A percentile compares a stretch with the other conserved stretches of the same genome.
Evolutionary conservation across 2,797 vertebrate species (phyloP).

Genomic region (Spinus olivaceus): DNA sequence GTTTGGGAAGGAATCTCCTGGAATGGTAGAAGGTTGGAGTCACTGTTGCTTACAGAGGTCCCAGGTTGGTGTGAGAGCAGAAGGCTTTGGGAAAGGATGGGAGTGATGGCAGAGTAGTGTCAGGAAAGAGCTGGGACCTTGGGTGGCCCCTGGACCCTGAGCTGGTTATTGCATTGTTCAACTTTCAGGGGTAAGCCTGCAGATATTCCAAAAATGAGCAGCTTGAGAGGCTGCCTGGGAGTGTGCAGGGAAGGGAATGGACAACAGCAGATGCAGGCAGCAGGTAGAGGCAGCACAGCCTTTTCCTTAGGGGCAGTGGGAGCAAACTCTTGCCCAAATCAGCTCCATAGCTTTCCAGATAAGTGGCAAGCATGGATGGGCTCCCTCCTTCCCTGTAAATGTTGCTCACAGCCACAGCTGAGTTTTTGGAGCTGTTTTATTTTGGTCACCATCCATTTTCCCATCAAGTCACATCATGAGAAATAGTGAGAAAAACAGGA

Average conservation of each 20-base stretch:
- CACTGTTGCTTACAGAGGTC: rapidly evolving
- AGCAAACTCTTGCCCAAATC: neutral
- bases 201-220: neutral
- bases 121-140: neutral
- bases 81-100: rapidly evolving
- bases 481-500: neutral
- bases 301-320: rapidly evolving
- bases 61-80: neutral
- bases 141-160: neutral
- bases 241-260: rapidly evolving
- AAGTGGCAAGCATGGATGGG: rapidly evolving
- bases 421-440: neutral
- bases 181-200: neutral
- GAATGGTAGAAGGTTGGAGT: too few relatives aligned
- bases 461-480: neutral
- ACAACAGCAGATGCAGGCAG: neutral
- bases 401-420: neutral
- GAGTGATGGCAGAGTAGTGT: neutral
- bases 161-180: neutral
- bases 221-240: neutral
- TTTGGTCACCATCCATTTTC: neutral
- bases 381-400: neutral
- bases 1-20: neutral
- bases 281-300: neutral
- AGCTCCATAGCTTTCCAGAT: neutral